Percentiles rank a stretch among this genome's conserved stretches.
phyloP scores from a whole-genome alignment of 2,888 invertebrate species.

The Homarus gammarus region DNA sequence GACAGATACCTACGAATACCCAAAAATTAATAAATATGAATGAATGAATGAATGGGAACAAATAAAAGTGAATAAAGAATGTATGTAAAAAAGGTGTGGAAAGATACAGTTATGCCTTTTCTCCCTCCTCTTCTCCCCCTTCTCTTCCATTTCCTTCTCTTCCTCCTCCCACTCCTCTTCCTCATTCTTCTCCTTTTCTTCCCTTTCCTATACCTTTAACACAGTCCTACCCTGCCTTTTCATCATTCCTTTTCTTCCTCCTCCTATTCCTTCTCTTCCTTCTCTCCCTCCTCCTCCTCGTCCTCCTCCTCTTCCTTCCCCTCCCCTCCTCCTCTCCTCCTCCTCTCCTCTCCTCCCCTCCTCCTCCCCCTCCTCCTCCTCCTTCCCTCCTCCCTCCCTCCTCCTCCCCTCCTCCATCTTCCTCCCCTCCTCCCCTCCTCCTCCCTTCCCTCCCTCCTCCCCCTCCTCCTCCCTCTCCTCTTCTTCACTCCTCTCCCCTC shows the following conservation, averaged over 20 bases:
- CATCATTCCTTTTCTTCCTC: neutral
- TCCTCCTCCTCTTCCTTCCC: too few relatives aligned
- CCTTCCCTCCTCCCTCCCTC: neutral
- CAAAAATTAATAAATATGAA: too few relatives aligned
- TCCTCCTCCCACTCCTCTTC: neutral
- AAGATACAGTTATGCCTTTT: constrained; percentile 4
- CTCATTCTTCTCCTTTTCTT: neutral
- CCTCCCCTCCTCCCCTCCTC: neutral
- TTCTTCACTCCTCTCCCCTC: neutral
- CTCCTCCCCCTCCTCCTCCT: neutral
- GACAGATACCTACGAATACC: too few relatives aligned
- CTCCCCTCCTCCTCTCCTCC: neutral
- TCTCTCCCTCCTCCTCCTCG: too few relatives aligned
- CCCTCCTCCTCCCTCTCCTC: neutral
- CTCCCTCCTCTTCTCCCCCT: neutral
- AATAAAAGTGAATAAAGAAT: too few relatives aligned
- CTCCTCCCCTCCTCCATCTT: neutral
- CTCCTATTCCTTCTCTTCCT: neutral
- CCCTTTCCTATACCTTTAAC: too few relatives aligned
- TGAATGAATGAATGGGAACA: too few relatives aligned
- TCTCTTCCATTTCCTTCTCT: neutral
- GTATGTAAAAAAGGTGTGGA: too few relatives aligned
- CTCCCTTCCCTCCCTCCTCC: neutral
- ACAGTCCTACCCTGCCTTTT: too few relatives aligned
- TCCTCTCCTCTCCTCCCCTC: too few relatives aligned